phyloP scores from a whole-genome alignment of 2,888 invertebrate species.

The Limnephilus auricula region DNA sequence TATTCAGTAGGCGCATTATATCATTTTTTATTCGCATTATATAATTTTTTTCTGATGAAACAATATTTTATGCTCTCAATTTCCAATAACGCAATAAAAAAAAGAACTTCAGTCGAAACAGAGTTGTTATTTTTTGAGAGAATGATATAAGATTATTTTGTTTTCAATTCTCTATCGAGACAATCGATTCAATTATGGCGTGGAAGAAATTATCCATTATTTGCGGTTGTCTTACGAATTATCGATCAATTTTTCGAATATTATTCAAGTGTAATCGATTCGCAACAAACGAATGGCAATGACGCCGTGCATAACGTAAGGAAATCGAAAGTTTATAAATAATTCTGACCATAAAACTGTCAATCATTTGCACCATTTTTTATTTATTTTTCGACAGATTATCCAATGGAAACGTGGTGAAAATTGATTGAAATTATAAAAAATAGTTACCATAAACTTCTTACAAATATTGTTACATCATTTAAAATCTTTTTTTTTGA shows the following conservation, averaged over 20 bases:
- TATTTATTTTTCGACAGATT: background rate
- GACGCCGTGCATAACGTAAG: conserved; percentile 48
- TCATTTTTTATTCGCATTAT: background rate
- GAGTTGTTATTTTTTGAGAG: background rate
- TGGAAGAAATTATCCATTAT: background rate
- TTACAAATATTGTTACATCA: background rate
- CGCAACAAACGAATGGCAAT: conserved; percentile 5
- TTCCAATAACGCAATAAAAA: background rate
- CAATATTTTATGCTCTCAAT: background rate
- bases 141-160: background rate
- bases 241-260: background rate
- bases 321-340: conserved; percentile 50
- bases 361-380: background rate
- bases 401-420: conserved; percentile 5
- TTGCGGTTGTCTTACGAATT: conserved; percentile 4
- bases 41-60: background rate
- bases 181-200: background rate
- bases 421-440: background rate
- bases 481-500: background rate
- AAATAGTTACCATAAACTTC: background rate
- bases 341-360: background rate
- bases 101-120: background rate
- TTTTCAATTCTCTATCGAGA: background rate
- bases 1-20: background rate
- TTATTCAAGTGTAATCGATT: conserved; percentile 29